These are phyloP conservation scores for Archaeoteleia sp. DNA, from an alignment of 2,888 invertebrate genomes.

Conservation along the genomic window DNA sequence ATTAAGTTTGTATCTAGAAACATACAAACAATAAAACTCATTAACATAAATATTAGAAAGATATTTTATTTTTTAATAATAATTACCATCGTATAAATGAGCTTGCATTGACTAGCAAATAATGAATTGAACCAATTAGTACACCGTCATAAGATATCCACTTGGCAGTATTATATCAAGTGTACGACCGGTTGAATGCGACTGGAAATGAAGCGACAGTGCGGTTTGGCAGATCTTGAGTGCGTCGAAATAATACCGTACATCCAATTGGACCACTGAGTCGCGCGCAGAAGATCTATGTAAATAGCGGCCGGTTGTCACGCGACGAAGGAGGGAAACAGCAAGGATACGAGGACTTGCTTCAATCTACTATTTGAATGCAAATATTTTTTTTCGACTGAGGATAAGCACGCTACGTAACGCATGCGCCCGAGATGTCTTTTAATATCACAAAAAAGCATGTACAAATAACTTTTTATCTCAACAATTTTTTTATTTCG, in stretches of 20 bases:
- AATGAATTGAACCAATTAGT: slow-evolving; percentile 31
- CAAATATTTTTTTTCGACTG: slow-evolving; percentile 62
- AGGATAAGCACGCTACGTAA: slow-evolving; percentile 35
- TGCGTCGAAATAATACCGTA: slow-evolving; percentile 57
- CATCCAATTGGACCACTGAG: slow-evolving; percentile 55
- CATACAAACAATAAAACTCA: too few relatives aligned
- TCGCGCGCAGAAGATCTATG: slow-evolving; percentile 60
- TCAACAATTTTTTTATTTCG: too few relatives aligned
- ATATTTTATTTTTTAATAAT: too few relatives aligned
- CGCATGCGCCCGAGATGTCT: too few relatives aligned
- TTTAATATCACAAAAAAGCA: too few relatives aligned
- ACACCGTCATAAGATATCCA: slow-evolving; percentile 11
- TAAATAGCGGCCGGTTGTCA: slow-evolving; percentile 59
- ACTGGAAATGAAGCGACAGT: slow-evolving; percentile 45
- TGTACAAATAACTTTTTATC: too few relatives aligned
- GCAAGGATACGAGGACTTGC: slow-evolving; percentile 52
- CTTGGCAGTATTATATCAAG: slow-evolving; percentile 16
- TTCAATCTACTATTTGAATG: slow-evolving; percentile 61
- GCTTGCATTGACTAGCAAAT: too few relatives aligned
- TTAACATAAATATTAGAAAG: too few relatives aligned
- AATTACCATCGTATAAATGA: too few relatives aligned
- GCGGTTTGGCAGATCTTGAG: slow-evolving; percentile 53
- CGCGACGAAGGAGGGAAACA: slow-evolving; percentile 56
- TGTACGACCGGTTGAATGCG: slow-evolving; percentile 26
- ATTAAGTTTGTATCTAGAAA: too few relatives aligned